A percentile compares a stretch with the other conserved stretches of the same genome.
These are phyloP conservation scores for Illadopsis cleaveri DNA, from an alignment of 2,113 vertebrate species.

Conservation along the genomic window DNA sequence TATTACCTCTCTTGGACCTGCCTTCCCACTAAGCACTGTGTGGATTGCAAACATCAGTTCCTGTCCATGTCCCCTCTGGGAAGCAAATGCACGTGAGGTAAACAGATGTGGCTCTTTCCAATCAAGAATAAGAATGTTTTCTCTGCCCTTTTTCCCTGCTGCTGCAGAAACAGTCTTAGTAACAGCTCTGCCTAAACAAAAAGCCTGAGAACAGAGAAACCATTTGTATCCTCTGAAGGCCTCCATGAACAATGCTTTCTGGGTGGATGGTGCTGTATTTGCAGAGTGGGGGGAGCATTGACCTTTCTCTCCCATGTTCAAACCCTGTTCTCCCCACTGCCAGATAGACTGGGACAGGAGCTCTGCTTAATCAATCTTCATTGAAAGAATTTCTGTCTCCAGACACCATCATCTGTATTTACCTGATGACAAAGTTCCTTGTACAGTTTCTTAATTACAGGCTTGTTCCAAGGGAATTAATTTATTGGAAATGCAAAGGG, in stretches of 20 bases:
- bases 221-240: background rate
- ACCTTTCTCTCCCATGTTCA: background rate
- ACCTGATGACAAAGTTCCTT: conserved; percentile 58
- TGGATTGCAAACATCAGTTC: background rate
- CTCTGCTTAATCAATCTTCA: conserved; percentile 63
- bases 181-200: background rate
- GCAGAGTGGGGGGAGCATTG: accelerated
- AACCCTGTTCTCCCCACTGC: background rate
- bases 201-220: background rate
- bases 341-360: background rate
- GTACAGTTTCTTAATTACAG: conserved; percentile 68
- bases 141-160: background rate
- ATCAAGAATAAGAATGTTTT: background rate
- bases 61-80: background rate
- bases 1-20: background rate
- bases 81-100: background rate
- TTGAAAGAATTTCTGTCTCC: conserved; percentile 55
- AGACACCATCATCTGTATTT: conserved; percentile 66
- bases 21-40: background rate
- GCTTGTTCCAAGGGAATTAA: conserved; percentile 50
- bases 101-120: background rate
- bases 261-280: background rate
- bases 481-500: background rate
- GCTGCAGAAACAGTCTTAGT: background rate
- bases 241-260: background rate